Percentiles rank a stretch among this genome's conserved stretches.
Conservation (phyloP, 2,888 invertebrate genomes). For the Lutraria lutraria region DNA sequence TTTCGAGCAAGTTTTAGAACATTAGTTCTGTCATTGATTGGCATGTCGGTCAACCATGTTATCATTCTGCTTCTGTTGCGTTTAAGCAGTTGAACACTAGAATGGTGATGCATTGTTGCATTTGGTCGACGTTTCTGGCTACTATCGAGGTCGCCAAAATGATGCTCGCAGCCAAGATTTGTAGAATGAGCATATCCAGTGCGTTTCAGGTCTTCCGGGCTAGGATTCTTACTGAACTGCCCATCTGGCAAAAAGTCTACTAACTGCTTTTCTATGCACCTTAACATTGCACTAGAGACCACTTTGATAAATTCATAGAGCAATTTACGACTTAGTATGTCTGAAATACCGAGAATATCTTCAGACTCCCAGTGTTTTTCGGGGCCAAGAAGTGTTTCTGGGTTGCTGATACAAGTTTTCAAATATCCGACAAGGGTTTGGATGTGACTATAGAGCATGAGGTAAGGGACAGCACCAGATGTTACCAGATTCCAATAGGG, state of each 20-base stretch:
- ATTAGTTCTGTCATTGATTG: not conserved
- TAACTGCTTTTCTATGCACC: constrained; percentile 50
- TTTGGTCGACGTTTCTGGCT: constrained; percentile 36
- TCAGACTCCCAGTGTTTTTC: no score
- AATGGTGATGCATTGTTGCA: constrained; percentile 61
- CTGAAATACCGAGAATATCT: no score
- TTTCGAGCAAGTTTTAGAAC: not conserved
- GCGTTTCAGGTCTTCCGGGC: constrained; percentile 17
- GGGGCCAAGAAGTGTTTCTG: no score
- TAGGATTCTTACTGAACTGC: constrained; percentile 22
- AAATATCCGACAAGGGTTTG: not conserved
- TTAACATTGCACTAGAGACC: no score
- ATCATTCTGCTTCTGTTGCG: constrained; percentile 54
- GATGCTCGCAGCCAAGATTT: constrained; percentile 70
- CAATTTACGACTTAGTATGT: no score
- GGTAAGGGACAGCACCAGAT: constrained; percentile 29
- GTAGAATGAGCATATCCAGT: constrained; percentile 59
- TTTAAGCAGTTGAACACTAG: constrained; percentile 67
- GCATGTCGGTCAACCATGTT: not conserved
- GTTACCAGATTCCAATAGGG: constrained; percentile 53
- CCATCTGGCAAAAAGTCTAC: constrained; percentile 63
- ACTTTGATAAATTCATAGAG: no score
- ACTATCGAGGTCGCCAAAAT: constrained; percentile 68
- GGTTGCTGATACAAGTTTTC: no score
- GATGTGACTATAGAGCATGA: constrained; percentile 29